These are phyloP conservation scores for Oscheius myriophilus DNA, from an alignment of 2,888 invertebrate genomes.

Conservation along the genomic window DNA sequence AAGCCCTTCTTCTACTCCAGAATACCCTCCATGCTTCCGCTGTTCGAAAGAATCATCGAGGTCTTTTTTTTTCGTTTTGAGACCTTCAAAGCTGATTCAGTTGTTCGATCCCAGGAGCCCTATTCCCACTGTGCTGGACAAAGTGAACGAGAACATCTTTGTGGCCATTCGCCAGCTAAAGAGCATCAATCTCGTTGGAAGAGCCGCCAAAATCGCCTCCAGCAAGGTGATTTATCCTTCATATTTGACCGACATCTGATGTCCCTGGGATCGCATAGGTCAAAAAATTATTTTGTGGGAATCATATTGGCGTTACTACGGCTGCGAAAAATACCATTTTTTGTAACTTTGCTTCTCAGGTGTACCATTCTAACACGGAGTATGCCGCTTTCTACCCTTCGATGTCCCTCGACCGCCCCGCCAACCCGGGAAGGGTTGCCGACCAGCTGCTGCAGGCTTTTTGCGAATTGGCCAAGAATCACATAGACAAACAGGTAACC, in stretches of 20 bases:
- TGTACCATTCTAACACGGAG: background rate
- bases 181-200: constrained; percentile 7
- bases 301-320: too few relatives aligned
- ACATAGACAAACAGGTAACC: background rate
- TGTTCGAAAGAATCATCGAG: constrained; percentile 12
- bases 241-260: background rate
- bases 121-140: constrained; percentile 6
- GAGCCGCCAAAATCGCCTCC: constrained; percentile 13
- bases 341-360: constrained; percentile 1
- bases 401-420: background rate
- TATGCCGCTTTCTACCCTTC: constrained; percentile 1
- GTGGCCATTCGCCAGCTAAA: constrained; percentile 7
- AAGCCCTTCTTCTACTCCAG: constrained; percentile 14
- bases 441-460: constrained; percentile 20
- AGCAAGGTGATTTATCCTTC: constrained; percentile 16
- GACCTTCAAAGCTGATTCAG: constrained; percentile 2
- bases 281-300: too few relatives aligned
- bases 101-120: constrained; percentile 8
- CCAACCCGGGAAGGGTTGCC: constrained; percentile 6
- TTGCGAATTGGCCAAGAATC: constrained; percentile 19
- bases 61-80: background rate
- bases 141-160: constrained; percentile 12
- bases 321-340: too few relatives aligned
- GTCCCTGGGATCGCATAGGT: background rate
- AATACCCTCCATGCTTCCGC: background rate